Evolutionary conservation across 2,888 invertebrate species (phyloP).

Genomic region (Scaptomyza polygonia): DNA sequence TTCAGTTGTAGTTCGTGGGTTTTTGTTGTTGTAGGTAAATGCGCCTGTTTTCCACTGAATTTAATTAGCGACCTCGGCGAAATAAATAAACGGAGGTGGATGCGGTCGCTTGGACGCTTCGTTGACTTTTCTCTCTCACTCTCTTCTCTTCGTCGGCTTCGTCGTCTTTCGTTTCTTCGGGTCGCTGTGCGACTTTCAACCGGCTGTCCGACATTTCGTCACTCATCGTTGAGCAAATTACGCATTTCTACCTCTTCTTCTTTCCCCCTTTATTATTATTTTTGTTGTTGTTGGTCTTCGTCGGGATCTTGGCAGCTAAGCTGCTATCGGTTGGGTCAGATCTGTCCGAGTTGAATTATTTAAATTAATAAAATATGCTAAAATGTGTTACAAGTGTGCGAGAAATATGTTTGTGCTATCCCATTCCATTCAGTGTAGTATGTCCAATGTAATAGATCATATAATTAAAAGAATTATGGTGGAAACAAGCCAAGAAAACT

Average conservation of each 20-base stretch:
- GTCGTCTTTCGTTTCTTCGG: constrained; percentile 12
- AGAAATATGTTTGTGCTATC: constrained; percentile 54
- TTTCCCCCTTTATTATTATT: not conserved
- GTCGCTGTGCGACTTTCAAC: constrained; percentile 31
- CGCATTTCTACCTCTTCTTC: constrained; percentile 18
- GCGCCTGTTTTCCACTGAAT: constrained; percentile 78
- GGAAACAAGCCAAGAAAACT: constrained; percentile 54
- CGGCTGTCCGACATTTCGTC: constrained; percentile 62
- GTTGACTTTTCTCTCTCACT: constrained; percentile 61
- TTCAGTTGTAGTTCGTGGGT: constrained; percentile 1
- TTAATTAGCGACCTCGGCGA: constrained; percentile 71
- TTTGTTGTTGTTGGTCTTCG: not conserved
- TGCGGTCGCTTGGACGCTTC: constrained; percentile 79
- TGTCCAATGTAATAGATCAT: constrained; percentile 78
- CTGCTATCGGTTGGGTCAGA: constrained; percentile 48
- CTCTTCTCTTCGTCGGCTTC: not conserved
- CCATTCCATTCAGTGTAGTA: constrained; percentile 23
- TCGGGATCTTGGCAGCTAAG: constrained; percentile 22
- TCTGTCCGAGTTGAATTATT: constrained; percentile 74
- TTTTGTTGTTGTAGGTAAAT: constrained; percentile 51
- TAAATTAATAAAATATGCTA: constrained; percentile 83
- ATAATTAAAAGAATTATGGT: constrained; percentile 81
- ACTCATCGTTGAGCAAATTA: constrained; percentile 70
- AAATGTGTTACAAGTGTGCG: constrained; percentile 77
- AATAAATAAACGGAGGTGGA: constrained; percentile 79